Percentiles rank a stretch among this genome's conserved stretches.
Evolutionary conservation across 2,113 vertebrate genomes (phyloP).

Genomic region (Crocuta crocuta): DNA sequence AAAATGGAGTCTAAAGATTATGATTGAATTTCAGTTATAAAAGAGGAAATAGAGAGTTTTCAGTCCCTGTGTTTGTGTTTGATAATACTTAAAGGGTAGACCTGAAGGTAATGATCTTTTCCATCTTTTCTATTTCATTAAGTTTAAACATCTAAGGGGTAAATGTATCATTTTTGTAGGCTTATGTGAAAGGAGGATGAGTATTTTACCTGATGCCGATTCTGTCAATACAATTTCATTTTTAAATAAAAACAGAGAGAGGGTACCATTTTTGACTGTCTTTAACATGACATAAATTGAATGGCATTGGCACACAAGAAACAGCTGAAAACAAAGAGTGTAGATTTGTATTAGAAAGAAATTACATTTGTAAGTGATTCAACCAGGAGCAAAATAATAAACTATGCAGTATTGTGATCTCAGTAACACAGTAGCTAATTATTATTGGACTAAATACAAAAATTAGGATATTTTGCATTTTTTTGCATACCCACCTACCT

Average conservation of each 20-base stretch:
- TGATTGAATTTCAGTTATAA: conserved; percentile 9
- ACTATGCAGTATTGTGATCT: neutral
- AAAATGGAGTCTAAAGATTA: neutral
- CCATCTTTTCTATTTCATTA: neutral
- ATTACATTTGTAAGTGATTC: neutral
- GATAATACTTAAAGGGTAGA: neutral
- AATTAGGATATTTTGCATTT: conserved; percentile 55
- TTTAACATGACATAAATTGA: neutral
- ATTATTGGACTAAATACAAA: conserved; percentile 56
- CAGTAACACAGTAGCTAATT: neutral
- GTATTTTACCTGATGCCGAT: neutral
- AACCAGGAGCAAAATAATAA: neutral
- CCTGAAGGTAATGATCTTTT: neutral
- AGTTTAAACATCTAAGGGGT: neutral
- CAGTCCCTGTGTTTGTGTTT: neutral
- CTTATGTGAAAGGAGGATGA: neutral
- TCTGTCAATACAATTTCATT: neutral
- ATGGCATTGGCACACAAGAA: neutral
- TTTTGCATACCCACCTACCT: conserved; percentile 11
- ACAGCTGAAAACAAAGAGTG: neutral
- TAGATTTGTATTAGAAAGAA: neutral
- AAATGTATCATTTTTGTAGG: neutral
- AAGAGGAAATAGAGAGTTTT: neutral
- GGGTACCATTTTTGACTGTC: neutral
- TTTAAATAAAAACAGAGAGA: neutral